These are phyloP conservation scores for Tupaia tana DNA, from an alignment of 2,113 vertebrate genomes.

Conservation along the genomic window DNA sequence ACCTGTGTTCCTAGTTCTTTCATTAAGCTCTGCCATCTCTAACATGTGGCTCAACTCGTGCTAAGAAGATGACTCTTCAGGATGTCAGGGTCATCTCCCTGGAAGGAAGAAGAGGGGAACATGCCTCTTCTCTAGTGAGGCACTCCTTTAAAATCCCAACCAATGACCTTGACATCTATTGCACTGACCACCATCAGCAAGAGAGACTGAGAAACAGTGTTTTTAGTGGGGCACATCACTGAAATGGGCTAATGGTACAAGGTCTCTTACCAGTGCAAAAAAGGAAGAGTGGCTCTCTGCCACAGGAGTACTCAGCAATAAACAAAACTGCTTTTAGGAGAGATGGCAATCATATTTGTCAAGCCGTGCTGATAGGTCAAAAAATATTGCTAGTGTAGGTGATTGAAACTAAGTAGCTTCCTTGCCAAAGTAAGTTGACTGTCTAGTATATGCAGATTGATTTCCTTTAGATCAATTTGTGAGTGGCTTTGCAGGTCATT, in stretches of 20 bases:
- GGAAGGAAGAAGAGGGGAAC: neutral
- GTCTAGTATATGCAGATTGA: neutral
- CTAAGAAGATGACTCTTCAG: neutral
- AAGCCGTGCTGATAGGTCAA: neutral
- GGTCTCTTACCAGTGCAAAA: neutral
- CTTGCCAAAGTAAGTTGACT: neutral
- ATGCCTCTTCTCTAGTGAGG: neutral
- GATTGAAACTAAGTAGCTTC: neutral
- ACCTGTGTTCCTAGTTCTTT: neutral
- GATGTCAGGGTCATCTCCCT: neutral
- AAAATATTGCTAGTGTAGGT: neutral
- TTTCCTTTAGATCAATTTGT: neutral
- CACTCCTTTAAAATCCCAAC: neutral
- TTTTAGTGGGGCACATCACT: neutral
- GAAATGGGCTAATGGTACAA: neutral
- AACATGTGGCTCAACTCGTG: neutral
- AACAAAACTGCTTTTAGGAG: neutral
- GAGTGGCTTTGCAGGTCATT: neutral
- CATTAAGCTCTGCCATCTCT: neutral
- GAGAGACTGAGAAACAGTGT: neutral
- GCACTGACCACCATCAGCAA: neutral
- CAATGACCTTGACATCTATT: neutral
- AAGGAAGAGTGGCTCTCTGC: neutral
- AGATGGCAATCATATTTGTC: neutral
- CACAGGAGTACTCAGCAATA: neutral